phyloP scores from a whole-genome alignment of 2,797 vertebrate genomes.

The Poecile montanus region DNA sequence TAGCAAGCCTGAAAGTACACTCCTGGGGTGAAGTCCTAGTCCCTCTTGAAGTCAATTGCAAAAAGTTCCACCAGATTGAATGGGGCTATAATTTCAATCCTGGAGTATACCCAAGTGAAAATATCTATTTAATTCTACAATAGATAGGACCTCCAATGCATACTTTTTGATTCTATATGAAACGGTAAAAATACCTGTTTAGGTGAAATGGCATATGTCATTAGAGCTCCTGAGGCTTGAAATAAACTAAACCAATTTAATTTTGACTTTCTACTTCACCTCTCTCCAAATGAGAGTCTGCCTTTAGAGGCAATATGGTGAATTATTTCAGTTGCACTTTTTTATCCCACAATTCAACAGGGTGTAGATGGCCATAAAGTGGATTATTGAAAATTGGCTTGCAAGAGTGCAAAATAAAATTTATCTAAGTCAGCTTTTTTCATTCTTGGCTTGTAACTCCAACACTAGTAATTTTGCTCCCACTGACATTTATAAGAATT shows the following conservation, averaged over 20 bases:
- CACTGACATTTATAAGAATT: slow-evolving; percentile 18
- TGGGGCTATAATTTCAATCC: slow-evolving; percentile 28
- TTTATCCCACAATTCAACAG: slow-evolving; percentile 26
- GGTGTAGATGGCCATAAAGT: not conserved
- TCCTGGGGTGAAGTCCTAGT: slow-evolving; percentile 46
- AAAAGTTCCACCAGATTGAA: slow-evolving; percentile 50
- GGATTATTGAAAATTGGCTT: slow-evolving; percentile 28
- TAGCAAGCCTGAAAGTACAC: slow-evolving; percentile 45
- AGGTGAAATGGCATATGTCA: slow-evolving; percentile 1
- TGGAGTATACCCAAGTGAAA: slow-evolving; percentile 25
- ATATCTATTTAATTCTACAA: slow-evolving; percentile 32
- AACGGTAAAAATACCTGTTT: slow-evolving; percentile 35
- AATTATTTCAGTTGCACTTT: slow-evolving; percentile 31
- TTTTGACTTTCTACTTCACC: slow-evolving; percentile 11
- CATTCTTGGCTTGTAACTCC: not conserved
- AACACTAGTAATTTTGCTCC: slow-evolving; percentile 41
- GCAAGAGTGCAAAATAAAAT: slow-evolving; percentile 49
- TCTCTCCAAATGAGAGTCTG: not conserved
- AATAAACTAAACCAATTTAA: slow-evolving; percentile 44
- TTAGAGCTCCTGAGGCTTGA: not conserved
- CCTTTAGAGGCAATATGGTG: not conserved
- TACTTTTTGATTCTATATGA: not conserved
- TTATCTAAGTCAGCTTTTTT: slow-evolving; percentile 7
- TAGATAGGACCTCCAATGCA: not conserved
- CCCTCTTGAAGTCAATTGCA: slow-evolving; percentile 32